These are phyloP conservation scores for Willisornis vidua DNA, from an alignment of 2,113 vertebrate genomes.

Conservation along the genomic window DNA sequence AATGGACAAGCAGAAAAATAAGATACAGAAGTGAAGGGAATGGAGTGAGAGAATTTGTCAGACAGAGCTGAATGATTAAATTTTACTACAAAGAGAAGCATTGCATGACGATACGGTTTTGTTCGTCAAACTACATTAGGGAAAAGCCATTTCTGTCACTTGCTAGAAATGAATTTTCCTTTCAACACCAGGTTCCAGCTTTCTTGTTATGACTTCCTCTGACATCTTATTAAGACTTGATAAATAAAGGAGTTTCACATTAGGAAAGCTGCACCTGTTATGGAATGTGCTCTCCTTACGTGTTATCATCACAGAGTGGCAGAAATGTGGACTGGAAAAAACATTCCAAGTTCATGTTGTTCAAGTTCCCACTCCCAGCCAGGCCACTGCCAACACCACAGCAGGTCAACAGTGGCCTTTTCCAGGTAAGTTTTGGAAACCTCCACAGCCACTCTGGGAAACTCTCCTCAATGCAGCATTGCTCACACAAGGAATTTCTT, in stretches of 20 bases:
- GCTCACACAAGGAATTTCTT: not conserved
- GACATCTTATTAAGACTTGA: constrained; percentile 4
- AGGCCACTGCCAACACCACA: not conserved
- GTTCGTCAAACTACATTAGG: not conserved
- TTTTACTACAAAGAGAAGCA: not conserved
- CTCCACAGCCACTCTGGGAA: not conserved
- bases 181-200: not conserved
- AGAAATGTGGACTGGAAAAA: not conserved
- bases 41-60: not conserved
- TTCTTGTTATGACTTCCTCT: not conserved
- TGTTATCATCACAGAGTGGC: not conserved
- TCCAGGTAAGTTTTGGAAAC: not conserved
- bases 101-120: not conserved
- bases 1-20: not conserved
- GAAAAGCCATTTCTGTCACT: not conserved
- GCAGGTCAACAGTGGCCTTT: not conserved
- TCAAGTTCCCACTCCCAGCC: not conserved
- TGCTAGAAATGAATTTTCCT: not conserved
- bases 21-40: constrained; percentile 7
- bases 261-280: not conserved
- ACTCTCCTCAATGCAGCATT: not conserved
- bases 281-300: not conserved
- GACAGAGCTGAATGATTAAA: not conserved
- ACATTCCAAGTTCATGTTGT: not conserved
- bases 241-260: not conserved